Base-by-base conservation (phyloP, 2,113 vertebrate genomes). In the Ancistrus triradiatus region DNA sequence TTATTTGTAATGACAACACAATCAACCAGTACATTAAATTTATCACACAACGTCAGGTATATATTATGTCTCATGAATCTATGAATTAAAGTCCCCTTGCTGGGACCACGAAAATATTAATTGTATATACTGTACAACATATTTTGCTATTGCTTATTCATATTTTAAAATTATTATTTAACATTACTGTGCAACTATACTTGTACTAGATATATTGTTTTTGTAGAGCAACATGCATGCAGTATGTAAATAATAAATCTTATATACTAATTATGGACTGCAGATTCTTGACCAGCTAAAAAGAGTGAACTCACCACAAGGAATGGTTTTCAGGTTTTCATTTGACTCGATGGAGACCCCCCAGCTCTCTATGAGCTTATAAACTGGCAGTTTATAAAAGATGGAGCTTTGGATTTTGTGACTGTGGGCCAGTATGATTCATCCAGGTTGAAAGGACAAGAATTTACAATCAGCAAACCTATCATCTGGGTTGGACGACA, bases 311-410 rank as follows among this genome's bases (percentile, higher is more conserved):
- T 87, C 68, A 72, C 79, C 2, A 42, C 35, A 38, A 72, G 22
- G 9, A 85, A 84, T 2, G 84, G 72, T 7, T 82, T 87, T 42
- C 51, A 78, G 19, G 82, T 87, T 2, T 69, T 61, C 21, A 87
- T 86, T 77, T 85, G 88, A 70, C 48, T 66, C 2, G 85, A 85
- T n/a, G 87, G 87, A 1, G 85, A 87, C 60, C 80, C 86, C 1
- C 63, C 82, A 37, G 83, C 86, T 2, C 81, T 79, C 22, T 89
- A 88, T 70, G 87, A 89, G 61, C 60, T 89, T 8, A 81, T 89
- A 59, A 89, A 87, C 72, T 89, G 86, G 87, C 85, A 86, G 68
- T 74, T 67, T 70, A 76, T 75, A 6, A 47, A 58, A n/a, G 59
- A 57, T 3, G 79, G 82, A 5, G 80, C 65, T 37, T 73, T 71